Evolutionary conservation across 2,113 vertebrate species (phyloP).

Genomic region (Oxygymnocypris stewartii): DNA sequence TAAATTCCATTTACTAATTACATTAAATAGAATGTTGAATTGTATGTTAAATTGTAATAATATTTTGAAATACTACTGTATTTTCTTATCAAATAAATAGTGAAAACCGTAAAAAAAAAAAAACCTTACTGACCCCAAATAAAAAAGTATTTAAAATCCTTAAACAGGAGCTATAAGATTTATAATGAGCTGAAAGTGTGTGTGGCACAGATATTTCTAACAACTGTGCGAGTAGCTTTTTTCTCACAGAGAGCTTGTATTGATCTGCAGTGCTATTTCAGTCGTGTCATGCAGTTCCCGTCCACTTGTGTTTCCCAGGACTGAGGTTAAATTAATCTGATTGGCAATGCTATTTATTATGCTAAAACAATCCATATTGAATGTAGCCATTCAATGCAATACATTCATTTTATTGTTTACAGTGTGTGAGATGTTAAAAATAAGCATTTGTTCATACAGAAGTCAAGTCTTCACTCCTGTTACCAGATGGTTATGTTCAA

Average conservation of each 20-base stretch:
- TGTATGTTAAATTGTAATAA: no score
- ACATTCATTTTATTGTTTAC: background rate
- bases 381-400: background rate
- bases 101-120: no score
- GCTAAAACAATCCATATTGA: background rate
- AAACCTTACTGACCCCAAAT: no score
- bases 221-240: background rate
- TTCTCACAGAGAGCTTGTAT: background rate
- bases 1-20: background rate
- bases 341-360: background rate
- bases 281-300: background rate
- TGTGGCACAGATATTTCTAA: background rate
- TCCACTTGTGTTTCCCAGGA: slow-evolving; percentile 14
- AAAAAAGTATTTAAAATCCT: background rate
- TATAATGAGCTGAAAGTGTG: background rate
- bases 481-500: background rate
- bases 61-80: no score
- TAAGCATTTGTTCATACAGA: background rate
- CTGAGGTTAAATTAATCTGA: background rate
- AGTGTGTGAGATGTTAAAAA: background rate
- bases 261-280: slow-evolving; percentile 10
- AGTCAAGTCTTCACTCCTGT: background rate
- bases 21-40: no score
- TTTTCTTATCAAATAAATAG: background rate
- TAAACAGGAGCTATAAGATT: background rate